These are phyloP conservation scores for Parnassius glacialis DNA, from an alignment of 2,888 invertebrate species.

Conservation along the genomic window DNA sequence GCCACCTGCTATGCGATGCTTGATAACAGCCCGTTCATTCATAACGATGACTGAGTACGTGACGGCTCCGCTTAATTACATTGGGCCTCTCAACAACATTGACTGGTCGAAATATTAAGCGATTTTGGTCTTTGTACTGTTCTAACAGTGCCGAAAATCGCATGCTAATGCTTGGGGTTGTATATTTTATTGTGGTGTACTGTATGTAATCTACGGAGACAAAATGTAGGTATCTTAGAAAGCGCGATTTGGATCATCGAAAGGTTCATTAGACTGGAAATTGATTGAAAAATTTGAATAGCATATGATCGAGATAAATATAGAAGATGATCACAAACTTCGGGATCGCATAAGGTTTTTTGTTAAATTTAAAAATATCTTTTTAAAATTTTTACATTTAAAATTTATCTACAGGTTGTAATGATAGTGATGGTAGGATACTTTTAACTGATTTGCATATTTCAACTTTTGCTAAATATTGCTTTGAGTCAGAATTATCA, in stretches of 20 bases:
- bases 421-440: no score
- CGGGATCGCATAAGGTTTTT: no score
- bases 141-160: constrained; percentile 6
- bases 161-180: constrained; percentile 4
- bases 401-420: no score
- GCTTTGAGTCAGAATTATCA: no score
- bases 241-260: background rate
- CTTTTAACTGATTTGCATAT: no score
- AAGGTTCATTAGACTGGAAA: no score
- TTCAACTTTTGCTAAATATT: no score
- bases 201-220: constrained; percentile 12
- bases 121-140: constrained; percentile 11
- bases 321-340: no score
- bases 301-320: no score
- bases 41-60: constrained; percentile 59
- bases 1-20: constrained; percentile 62
- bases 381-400: no score
- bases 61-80: constrained; percentile 43
- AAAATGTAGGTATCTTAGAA: constrained; percentile 15
- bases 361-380: no score
- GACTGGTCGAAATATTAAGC: constrained; percentile 16
- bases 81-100: constrained; percentile 20
- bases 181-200: constrained; percentile 11
- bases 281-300: no score
- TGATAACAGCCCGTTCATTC: constrained; percentile 63